Evolutionary conservation across 2,113 vertebrate species (phyloP), one percentile per base, ranked within the genome.

Genomic region (Sialia sialis): DNA sequence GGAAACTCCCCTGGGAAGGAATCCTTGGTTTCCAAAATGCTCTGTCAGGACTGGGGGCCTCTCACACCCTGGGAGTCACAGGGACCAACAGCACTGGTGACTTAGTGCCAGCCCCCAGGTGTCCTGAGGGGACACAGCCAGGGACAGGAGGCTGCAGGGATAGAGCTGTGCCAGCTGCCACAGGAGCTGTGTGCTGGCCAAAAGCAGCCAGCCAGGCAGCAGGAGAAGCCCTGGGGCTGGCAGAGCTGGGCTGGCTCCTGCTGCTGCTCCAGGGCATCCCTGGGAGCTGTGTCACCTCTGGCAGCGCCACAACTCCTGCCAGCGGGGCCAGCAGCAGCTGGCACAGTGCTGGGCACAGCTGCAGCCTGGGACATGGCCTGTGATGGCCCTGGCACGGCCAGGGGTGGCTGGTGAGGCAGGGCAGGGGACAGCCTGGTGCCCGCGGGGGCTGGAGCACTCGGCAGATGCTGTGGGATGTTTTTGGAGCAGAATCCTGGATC

Each of bases 1-100:
- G 30, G 13, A 8, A 8, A 15, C 19, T 25, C 2, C 11, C 34
- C 4, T 16, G 19, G 43, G 26, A 64, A 13, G 10, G 13, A 10
- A 21, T 43, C 29, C 36, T 20, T 0, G 0, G 1, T 38, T 34
- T 55, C 70, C 19, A 20, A 41, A 72, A 16, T 2, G 18, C 25
- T 85, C 41, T 2, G 0, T 39, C 15, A 27, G 49, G 7, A 8
- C 2, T 11, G 58, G 19, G 34, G 62, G 10, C 11, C 22, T 34
- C 9, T 41, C 49, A 26, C 14, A 17, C 29, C 14, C 6, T 2
- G 15, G 38, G 39, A 49, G 20, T 21, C 39, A 8, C 59, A 36
- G 25, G 49, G 23, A 68, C 30, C 27, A 8, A 1, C 9, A 64
- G n/a, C 5, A 4, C 17, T 2, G 11, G 29, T n/a, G 36, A 10